Evolutionary conservation across 2,888 invertebrate species (phyloP).

Genomic region (Mellilla xanthometata): DNA sequence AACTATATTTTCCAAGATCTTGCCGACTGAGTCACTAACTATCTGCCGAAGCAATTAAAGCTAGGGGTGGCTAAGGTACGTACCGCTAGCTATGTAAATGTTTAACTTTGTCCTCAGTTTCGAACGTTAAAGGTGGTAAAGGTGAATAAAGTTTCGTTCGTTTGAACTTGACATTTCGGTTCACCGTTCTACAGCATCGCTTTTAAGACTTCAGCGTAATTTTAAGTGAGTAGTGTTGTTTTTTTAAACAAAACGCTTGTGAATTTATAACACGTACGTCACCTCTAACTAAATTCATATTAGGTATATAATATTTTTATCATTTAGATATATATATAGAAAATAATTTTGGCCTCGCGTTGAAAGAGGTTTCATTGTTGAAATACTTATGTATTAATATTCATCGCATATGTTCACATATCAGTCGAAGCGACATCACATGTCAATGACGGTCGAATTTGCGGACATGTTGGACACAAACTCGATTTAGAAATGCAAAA

Average conservation of each 20-base stretch:
- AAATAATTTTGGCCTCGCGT: too few relatives aligned
- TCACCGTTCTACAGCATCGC: constrained; percentile 14
- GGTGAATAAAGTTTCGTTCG: constrained; percentile 23
- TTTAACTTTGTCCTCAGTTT: constrained; percentile 27
- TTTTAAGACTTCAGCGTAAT: constrained; percentile 7
- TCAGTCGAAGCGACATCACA: too few relatives aligned
- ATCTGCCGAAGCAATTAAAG: constrained; percentile 30
- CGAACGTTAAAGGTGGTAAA: constrained; percentile 20
- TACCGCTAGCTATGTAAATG: constrained; percentile 26
- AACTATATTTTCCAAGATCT: constrained; percentile 26
- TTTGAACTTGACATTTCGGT: constrained; percentile 25
- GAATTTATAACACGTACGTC: too few relatives aligned
- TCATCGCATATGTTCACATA: too few relatives aligned
- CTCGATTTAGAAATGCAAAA: constrained; percentile 10
- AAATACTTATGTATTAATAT: too few relatives aligned
- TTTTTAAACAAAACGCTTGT: too few relatives aligned
- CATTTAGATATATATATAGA: too few relatives aligned
- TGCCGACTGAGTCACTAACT: constrained; percentile 22
- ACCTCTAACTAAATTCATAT: too few relatives aligned
- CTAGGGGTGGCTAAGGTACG: constrained; percentile 21
- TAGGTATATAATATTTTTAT: too few relatives aligned
- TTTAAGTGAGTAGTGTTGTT: too few relatives aligned
- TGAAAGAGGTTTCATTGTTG: too few relatives aligned
- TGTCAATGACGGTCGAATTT: neutral
- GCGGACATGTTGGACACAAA: neutral